Evolutionary conservation across 2,888 invertebrate genomes (phyloP), one percentile per base, ranked within the genome.

Genomic region (Melieria picta): DNA sequence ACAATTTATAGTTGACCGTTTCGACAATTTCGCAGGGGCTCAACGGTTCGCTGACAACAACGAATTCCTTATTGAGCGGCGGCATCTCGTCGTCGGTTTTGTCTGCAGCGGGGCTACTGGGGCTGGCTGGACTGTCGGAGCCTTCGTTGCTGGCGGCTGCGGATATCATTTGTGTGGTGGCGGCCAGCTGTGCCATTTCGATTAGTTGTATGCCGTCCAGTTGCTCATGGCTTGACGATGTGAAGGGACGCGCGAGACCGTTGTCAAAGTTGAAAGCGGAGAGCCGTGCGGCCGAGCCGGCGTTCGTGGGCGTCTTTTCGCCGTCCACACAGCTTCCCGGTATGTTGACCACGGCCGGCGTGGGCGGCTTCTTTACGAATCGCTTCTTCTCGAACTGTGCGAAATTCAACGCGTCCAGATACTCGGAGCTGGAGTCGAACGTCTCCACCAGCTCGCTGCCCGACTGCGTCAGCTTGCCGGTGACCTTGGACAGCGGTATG

Each of bases 391-490:
- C 75, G 46, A 72, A 72, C 56, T 74, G 67, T 9, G 75, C 76
- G 16, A 75, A 61, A 11, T 67, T 72, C 42, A 80, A 61, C 16
- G 78, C 79, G 48, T 82, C 80, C 65, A 81, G 72, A 57, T 82
- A 83, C 11, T 84, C 83, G 55, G 72, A 77, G 69, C 79, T 81
- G 6, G 80, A 80, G 60, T 82, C 85, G 63, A 85, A 80, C 0
- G 86, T 84, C 64, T 85, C 79, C 6, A 86, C 84, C 56, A 86
- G 77, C 61, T 87, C 86, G 69, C 77, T 84, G 43, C 86, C 85
- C 13, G 85, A 83, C 65, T 86, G 85, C 1, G 85, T 84, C 42
- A 87, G 71, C 74, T 87, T 87, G 16, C 83, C 83, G 3, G 87
- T 87, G 48, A 81, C 84, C 73, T 82, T 84, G 10, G 87, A 86